phyloP scores from a whole-genome alignment of 2,888 invertebrate genomes.

The Diplazon laetatorius region DNA sequence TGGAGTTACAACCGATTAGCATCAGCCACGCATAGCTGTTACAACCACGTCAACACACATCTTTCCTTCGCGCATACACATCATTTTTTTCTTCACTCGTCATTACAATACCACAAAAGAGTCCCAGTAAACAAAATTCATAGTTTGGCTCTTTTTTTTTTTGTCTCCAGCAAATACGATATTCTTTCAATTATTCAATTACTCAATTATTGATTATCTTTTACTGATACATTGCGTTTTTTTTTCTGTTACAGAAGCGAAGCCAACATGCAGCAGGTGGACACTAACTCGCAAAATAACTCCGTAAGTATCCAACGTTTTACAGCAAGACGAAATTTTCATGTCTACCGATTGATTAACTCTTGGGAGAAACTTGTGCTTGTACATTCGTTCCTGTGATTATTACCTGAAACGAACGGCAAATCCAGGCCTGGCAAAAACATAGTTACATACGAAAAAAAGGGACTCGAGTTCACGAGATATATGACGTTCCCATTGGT shows the following conservation, averaged over 20 bases:
- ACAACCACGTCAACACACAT: slow-evolving; percentile 1
- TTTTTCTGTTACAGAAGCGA: slow-evolving; percentile 82
- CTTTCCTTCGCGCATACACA: slow-evolving; percentile 9
- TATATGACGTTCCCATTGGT: not conserved
- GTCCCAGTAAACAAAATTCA: slow-evolving; percentile 1
- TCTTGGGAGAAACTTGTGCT: slow-evolving; percentile 19
- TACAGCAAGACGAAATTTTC: not conserved
- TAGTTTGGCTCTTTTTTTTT: not conserved
- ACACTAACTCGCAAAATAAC: slow-evolving; percentile 85
- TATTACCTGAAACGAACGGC: not conserved
- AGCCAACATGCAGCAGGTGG: slow-evolving; percentile 86
- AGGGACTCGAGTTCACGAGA: not conserved
- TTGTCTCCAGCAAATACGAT: too few relatives aligned
- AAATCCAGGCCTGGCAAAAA: too few relatives aligned
- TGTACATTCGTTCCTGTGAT: too few relatives aligned
- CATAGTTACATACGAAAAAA: not conserved
- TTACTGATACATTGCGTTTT: slow-evolving; percentile 53
- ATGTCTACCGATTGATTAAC: slow-evolving; percentile 1
- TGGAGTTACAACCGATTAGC: not conserved
- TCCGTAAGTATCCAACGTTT: slow-evolving; percentile 82
- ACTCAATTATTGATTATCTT: not conserved
- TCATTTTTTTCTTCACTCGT: slow-evolving; percentile 13
- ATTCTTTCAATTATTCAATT: too few relatives aligned
- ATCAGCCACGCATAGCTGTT: too few relatives aligned
- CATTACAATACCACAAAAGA: not conserved